phyloP scores from a whole-genome alignment of 1,140 invertebrate genomes.

The Ganaspis sp. region DNA sequence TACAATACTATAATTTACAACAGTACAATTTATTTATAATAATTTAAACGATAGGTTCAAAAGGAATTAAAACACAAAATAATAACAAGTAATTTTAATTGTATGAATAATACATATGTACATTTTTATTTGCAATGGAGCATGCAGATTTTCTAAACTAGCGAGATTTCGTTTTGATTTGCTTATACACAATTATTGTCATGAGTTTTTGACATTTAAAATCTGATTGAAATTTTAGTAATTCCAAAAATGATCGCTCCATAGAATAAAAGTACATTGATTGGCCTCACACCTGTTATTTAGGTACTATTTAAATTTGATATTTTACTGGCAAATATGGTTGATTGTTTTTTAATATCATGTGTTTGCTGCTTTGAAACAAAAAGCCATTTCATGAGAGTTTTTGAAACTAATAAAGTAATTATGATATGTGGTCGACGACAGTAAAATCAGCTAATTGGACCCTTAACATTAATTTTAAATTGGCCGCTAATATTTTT shows the following conservation, averaged over 20 bases:
- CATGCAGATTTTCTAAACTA: not conserved
- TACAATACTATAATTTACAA: too few relatives aligned
- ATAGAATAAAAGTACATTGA: constrained; percentile 14
- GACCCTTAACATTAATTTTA: constrained; percentile 38
- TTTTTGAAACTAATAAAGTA: constrained; percentile 28
- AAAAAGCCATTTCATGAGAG: constrained; percentile 17
- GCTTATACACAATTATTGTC: constrained; percentile 25
- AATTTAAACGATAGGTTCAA: not conserved
- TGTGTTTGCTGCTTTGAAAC: not conserved
- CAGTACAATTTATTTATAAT: not conserved
- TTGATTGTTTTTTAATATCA: not conserved
- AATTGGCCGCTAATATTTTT: constrained; percentile 19
- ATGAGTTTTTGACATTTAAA: not conserved
- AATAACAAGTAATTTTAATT: constrained; percentile 25
- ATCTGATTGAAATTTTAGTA: not conserved
- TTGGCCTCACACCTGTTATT: not conserved
- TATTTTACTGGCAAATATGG: not conserved
- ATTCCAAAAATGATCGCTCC: not conserved
- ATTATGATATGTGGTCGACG: constrained; percentile 21
- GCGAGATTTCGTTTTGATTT: constrained; percentile 2
- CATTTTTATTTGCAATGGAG: constrained; percentile 20
- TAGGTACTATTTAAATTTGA: not conserved
- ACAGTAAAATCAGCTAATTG: constrained; percentile 9
- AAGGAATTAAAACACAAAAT: not conserved
- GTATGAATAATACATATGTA: constrained; percentile 21